These are phyloP conservation scores for Corythoichthys intestinalis DNA, from an alignment of 2,113 vertebrate species.

Conservation along the genomic window DNA sequence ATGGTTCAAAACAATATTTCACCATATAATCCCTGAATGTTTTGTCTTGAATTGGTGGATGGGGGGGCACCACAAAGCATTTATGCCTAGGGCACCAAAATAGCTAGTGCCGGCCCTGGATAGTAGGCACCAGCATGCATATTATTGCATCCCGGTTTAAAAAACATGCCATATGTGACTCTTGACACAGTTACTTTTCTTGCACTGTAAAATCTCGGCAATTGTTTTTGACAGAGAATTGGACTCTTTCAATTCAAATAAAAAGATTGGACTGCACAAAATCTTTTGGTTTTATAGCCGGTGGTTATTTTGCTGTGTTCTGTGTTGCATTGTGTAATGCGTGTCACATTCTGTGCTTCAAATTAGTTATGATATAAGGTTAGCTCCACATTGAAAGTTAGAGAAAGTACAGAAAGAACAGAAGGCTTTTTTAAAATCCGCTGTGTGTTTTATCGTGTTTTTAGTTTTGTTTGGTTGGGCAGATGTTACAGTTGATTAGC, in stretches of 20 bases:
- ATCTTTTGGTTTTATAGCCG: background rate
- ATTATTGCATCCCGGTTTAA: constrained; percentile 35
- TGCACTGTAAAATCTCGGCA: background rate
- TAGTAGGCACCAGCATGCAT: constrained; percentile 4
- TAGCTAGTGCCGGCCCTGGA: too few species aligned
- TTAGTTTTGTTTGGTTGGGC: constrained; percentile 2
- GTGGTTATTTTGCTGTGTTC: background rate
- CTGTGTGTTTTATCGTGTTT: constrained; percentile 14
- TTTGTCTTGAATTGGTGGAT: too few species aligned
- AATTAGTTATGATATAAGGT: constrained; percentile 31
- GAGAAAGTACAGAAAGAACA: constrained; percentile 4
- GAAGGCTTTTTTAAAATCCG: constrained; percentile 1
- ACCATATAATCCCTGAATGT: too few species aligned
- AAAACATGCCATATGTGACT: background rate
- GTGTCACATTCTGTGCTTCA: constrained; percentile 7
- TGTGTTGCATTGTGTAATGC: constrained; percentile 4
- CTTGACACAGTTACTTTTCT: background rate
- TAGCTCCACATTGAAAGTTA: background rate
- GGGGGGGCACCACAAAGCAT: too few species aligned
- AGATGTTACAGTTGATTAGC: background rate
- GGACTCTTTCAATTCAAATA: background rate
- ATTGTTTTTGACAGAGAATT: background rate
- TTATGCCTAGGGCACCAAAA: too few species aligned
- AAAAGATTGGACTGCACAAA: background rate
- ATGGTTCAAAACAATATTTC: too few species aligned